Evolutionary conservation across 2,113 vertebrate species (phyloP).

Genomic region (Pseudorasbora parva): DNA sequence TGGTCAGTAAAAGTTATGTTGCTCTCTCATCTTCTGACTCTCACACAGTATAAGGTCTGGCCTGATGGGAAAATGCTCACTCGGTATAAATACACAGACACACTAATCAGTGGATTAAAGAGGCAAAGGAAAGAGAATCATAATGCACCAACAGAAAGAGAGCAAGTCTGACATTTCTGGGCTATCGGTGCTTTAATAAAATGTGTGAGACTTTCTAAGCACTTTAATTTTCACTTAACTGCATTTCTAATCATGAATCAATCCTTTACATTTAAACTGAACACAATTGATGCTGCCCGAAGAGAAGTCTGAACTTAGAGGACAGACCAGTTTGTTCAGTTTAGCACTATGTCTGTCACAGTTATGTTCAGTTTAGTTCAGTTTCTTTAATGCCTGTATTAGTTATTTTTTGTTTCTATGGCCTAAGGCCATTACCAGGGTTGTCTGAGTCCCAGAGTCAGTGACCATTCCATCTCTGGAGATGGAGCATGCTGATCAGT

Average conservation of each 20-base stretch:
- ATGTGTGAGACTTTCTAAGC: constrained; percentile 25
- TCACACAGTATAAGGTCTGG: constrained; percentile 27
- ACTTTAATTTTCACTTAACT: constrained; percentile 21
- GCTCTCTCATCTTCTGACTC: constrained; percentile 40
- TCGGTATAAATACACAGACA: neutral
- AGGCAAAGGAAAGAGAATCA: neutral
- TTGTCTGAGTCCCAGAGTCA: too few species aligned
- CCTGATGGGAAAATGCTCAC: constrained; percentile 52
- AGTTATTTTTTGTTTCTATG: too few species aligned
- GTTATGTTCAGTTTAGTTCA: too few species aligned
- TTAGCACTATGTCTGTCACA: neutral
- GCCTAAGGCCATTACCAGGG: too few species aligned
- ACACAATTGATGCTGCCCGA: neutral
- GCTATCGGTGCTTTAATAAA: constrained; percentile 29
- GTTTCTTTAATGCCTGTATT: too few species aligned
- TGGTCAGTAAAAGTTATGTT: constrained; percentile 55
- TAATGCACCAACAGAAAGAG: constrained; percentile 27
- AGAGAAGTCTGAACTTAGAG: neutral
- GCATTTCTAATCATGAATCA: constrained; percentile 31
- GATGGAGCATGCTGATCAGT: too few species aligned
- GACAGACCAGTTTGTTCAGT: neutral
- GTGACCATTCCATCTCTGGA: too few species aligned
- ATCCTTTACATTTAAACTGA: constrained; percentile 11
- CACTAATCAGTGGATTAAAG: constrained; percentile 5
- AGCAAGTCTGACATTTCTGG: constrained; percentile 25